Base-by-base conservation (phyloP, 2,888 invertebrate genomes). In the Spatulosminthurus flaviceps region DNA sequence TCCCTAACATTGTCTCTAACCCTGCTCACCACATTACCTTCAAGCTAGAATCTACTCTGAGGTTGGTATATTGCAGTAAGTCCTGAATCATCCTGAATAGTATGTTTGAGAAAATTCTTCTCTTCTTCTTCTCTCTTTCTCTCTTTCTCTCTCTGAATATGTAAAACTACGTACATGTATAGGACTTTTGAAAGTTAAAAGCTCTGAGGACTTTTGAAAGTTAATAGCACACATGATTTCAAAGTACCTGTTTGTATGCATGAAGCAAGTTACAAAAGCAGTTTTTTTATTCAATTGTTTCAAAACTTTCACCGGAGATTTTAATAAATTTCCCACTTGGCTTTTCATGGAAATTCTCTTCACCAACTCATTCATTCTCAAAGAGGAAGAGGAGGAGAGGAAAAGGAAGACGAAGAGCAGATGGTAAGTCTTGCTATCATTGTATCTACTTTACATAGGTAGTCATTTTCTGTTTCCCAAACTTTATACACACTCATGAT, bases 201-300 rank as follows among this genome's bases (percentile, higher is more conserved):
- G 51, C 51, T 51, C 51, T 51, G 7, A 19, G 16, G 51, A 51
- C 51, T 51, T 51, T 51, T 51, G 51, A 51, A 51, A 51, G 51
- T 51, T 51, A 51, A 51, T n/a, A 51, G 51, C 51, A 51, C 51
- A 51, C 51, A 13, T 51, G 51, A 51, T 51, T 51, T 51, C 51
- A 51, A 51, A 51, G 51, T 19, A 51, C 16, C 51, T 51, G 51
- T n/a, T 51, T n/a, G 16, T n/a, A 51, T 13, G 51, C 51, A n/a
- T 51, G 51, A 2, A 51, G n/a, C 51, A 19, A 51, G 19, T 51
- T 51, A 1, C 19, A n/a, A 4, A 51, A 51, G 51, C 51, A 51
- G 51, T n/a, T 51, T 51, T n/a, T 51, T 51, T 51, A 51, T 51
- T 51, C 51, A n/a, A 51, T 51, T 51, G 51, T 51, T 51, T 51